Conservation (phyloP, 2,113 vertebrate genomes). For the Hydropotes inermis region DNA sequence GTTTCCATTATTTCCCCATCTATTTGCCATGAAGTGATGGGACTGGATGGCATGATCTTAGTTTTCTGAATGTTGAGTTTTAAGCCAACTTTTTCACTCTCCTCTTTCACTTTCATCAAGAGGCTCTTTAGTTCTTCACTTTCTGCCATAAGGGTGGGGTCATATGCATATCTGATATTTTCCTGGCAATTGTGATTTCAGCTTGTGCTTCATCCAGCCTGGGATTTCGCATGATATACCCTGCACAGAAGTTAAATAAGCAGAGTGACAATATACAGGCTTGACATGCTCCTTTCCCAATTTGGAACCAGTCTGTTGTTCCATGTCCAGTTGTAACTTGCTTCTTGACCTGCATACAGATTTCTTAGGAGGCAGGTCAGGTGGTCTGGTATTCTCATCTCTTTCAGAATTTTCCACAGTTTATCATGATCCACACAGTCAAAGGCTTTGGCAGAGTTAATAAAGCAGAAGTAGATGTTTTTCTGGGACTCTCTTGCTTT, state of each 20-base stretch:
- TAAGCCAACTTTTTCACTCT: not conserved
- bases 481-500: not conserved
- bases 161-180: not conserved
- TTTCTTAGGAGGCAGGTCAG: not conserved
- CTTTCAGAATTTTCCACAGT: not conserved
- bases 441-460: not conserved
- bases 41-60: not conserved
- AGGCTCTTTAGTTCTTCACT: not conserved
- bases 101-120: not conserved
- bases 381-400: not conserved
- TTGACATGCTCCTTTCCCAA: not conserved
- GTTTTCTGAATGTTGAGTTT: not conserved
- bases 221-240: not conserved
- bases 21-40: not conserved
- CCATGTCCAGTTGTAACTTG: not conserved
- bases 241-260: not conserved
- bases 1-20: not conserved
- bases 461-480: not conserved
- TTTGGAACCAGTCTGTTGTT: not conserved
- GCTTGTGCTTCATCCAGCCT: not conserved
- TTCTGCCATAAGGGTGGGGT: not conserved
- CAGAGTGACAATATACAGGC: not conserved
- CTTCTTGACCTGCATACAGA: not conserved
- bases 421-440: not conserved
- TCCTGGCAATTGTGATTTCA: not conserved